Percentiles rank a stretch among this genome's conserved stretches.
These are phyloP conservation scores for Girardia tigrina DNA, from an alignment of 2,888 invertebrate genomes.

Conservation along the genomic window DNA sequence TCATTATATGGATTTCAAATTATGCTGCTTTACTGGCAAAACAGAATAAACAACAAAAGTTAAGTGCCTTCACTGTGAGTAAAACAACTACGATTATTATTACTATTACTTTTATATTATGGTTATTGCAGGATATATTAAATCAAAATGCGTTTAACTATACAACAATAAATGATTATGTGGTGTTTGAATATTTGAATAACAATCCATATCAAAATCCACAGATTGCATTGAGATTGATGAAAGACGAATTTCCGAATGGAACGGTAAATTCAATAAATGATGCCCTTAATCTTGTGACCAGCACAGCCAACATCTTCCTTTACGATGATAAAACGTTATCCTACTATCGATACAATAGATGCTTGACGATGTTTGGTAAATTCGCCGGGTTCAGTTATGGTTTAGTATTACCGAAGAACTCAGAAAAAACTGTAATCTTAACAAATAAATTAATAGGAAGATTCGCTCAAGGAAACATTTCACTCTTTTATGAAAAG, in stretches of 20 bases:
- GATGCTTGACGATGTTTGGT: neutral
- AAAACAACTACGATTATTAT: neutral
- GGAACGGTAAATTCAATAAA: neutral
- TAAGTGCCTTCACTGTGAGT: neutral
- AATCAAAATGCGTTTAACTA: neutral
- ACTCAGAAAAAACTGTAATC: neutral
- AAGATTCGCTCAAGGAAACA: neutral
- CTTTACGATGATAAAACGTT: neutral
- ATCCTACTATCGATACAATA: neutral
- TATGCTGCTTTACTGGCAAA: neutral
- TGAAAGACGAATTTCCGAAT: neutral
- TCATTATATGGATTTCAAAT: neutral
- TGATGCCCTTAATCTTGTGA: neutral
- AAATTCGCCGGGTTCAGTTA: neutral
- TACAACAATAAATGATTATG: neutral
- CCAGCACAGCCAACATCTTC: neutral
- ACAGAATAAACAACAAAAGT: neutral
- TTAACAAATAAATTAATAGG: neutral
- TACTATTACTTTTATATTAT: neutral
- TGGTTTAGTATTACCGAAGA: neutral
- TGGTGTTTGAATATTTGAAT: neutral
- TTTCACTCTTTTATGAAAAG: neutral
- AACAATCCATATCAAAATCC: conserved; percentile 1
- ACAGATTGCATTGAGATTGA: neutral
- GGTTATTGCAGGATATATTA: neutral